These are phyloP conservation scores for Thamnaconus septentrionalis DNA, from an alignment of 2,113 vertebrate species.

Conservation along the genomic window DNA sequence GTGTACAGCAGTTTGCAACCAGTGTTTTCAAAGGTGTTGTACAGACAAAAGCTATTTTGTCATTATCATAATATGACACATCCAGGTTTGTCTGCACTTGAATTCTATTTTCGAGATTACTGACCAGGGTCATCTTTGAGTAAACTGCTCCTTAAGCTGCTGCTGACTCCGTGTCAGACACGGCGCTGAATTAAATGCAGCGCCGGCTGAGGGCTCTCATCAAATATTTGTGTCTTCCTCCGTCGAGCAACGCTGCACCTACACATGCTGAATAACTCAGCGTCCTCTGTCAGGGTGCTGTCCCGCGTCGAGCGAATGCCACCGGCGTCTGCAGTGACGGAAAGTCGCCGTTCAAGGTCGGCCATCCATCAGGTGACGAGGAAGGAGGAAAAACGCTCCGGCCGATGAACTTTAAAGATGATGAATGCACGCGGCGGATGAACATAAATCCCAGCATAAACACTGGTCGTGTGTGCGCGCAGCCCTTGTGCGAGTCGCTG, in stretches of 20 bases:
- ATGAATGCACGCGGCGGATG: constrained; percentile 28
- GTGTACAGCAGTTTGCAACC: background rate
- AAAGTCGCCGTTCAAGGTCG: constrained; percentile 63
- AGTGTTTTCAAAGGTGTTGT: constrained; percentile 2
- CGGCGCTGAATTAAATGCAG: constrained; percentile 65
- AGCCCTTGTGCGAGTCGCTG: background rate
- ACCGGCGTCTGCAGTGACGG: constrained; percentile 46
- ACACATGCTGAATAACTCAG: constrained; percentile 44
- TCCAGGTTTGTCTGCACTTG: constrained; percentile 17
- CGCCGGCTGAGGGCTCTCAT: constrained; percentile 53
- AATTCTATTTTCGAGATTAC: constrained; percentile 33
- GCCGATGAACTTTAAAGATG: constrained; percentile 36
- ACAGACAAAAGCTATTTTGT: background rate
- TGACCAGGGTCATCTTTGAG: constrained; percentile 44
- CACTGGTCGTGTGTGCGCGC: background rate
- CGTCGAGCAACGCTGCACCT: constrained; percentile 51
- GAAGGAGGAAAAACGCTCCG: constrained; percentile 9
- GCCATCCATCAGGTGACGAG: constrained; percentile 43
- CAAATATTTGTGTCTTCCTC: constrained; percentile 69
- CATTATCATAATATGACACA: no score
- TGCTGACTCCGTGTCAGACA: constrained; percentile 46
- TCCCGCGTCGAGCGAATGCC: constrained; percentile 31
- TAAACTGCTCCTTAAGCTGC: constrained; percentile 45
- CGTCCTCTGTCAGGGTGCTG: constrained; percentile 19
- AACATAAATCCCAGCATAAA: background rate